These are phyloP conservation scores for Mionectes olivaceus DNA, from an alignment of 2,797 vertebrate species.

Conservation along the genomic window DNA sequence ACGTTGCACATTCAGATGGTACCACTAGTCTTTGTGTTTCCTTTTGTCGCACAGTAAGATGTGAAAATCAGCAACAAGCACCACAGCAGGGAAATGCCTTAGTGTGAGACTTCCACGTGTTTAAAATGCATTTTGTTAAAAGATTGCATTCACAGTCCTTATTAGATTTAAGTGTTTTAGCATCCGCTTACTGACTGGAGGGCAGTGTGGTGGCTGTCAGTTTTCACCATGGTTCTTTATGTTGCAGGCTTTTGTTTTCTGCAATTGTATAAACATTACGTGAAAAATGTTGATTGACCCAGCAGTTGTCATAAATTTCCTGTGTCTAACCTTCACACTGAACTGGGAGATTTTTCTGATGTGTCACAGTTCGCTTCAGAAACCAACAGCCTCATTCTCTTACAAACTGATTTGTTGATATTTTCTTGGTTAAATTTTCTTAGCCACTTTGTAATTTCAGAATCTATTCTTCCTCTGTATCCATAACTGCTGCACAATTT, in stretches of 20 bases:
- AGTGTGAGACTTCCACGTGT: background rate
- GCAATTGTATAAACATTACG: background rate
- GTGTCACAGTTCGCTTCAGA: background rate
- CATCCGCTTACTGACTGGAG: slow-evolving; percentile 52
- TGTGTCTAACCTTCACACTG: background rate
- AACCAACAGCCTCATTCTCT: background rate
- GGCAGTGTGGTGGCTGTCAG: slow-evolving; percentile 12
- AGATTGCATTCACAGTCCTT: background rate
- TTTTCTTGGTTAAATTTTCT: slow-evolving; percentile 66
- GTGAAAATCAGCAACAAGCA: slow-evolving; percentile 29
- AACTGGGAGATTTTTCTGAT: background rate
- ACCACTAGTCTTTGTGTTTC: slow-evolving; percentile 59
- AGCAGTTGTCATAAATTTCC: background rate
- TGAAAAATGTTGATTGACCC: slow-evolving; percentile 4
- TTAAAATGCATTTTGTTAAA: slow-evolving; percentile 40
- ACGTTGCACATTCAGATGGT: slow-evolving; percentile 48
- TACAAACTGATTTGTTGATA: background rate
- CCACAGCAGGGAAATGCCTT: background rate
- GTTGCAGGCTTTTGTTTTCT: background rate
- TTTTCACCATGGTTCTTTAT: slow-evolving; percentile 35
- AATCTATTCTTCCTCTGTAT: background rate
- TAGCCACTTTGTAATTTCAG: background rate
- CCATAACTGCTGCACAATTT: slow-evolving; percentile 9
- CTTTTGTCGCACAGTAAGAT: slow-evolving; percentile 43
- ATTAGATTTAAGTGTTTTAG: slow-evolving; percentile 45